Conservation (phyloP, 2,113 vertebrate genomes). For the Carollia perspicillata region DNA sequence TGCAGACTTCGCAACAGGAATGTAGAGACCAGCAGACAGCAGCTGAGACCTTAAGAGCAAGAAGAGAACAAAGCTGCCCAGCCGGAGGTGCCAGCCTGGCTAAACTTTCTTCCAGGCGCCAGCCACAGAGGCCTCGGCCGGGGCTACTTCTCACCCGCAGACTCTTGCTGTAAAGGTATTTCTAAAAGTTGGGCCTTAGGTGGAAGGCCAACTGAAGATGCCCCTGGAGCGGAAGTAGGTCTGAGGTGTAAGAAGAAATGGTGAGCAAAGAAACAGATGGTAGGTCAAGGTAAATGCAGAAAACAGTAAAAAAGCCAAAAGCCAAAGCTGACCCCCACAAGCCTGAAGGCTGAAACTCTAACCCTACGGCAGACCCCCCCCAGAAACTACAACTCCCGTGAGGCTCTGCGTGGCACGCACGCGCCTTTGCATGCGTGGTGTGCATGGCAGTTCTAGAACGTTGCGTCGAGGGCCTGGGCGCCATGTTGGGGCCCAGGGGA, state of each 20-base stretch:
- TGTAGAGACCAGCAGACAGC: not conserved
- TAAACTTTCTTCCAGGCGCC: not conserved
- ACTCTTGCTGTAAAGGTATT: not conserved
- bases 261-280: not conserved
- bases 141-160: not conserved
- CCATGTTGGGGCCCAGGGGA: slow-evolving; percentile 66
- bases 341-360: not conserved
- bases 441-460: slow-evolving; percentile 37
- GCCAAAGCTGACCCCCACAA: accelerated
- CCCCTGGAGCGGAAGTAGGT: not conserved
- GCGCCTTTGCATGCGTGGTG: not conserved
- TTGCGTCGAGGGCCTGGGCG: not conserved
- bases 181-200: not conserved
- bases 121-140: accelerated
- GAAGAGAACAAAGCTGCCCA: not conserved
- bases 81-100: not conserved
- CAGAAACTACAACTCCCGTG: not conserved
- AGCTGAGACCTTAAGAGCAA: not conserved
- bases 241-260: not conserved
- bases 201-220: not conserved
- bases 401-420: not conserved
- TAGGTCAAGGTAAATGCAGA: not conserved
- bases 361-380: accelerated
- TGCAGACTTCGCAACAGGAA: not conserved
- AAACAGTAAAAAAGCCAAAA: not conserved